phyloP scores from a whole-genome alignment of 2,113 vertebrate species.

The Sterna hirundo region DNA sequence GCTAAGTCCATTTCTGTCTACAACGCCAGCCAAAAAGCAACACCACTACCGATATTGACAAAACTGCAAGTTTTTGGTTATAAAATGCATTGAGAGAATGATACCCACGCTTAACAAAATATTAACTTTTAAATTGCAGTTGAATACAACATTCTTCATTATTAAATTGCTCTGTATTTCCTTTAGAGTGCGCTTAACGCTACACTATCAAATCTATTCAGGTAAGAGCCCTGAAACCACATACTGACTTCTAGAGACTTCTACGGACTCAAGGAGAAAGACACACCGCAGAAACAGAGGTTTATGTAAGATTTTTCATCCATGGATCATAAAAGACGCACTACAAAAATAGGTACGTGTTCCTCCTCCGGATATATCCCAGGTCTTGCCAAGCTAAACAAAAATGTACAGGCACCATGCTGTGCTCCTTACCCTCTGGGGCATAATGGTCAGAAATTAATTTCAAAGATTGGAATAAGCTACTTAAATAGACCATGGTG shows the following conservation, averaged over 20 bases:
- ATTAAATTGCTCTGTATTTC: background rate
- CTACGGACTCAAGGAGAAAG: background rate
- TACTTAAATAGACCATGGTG: background rate
- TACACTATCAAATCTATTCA: background rate
- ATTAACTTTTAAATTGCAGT: background rate
- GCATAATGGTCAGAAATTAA: background rate
- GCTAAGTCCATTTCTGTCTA: background rate
- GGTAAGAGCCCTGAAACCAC: background rate
- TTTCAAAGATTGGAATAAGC: background rate
- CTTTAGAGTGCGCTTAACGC: background rate
- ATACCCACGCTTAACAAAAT: fast-evolving
- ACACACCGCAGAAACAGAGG: background rate
- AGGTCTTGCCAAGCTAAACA: background rate
- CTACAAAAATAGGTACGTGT: background rate
- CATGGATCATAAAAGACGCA: background rate
- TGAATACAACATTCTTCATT: background rate
- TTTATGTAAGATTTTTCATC: background rate
- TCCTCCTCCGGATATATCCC: background rate
- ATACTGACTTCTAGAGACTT: background rate
- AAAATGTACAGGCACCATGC: background rate
- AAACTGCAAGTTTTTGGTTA: background rate
- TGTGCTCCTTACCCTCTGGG: background rate
- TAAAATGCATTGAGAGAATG: background rate
- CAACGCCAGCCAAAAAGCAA: background rate
- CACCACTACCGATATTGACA: background rate